Evolutionary conservation across 2,888 invertebrate genomes (phyloP).

Genomic region (Drosophila macrospina): DNA sequence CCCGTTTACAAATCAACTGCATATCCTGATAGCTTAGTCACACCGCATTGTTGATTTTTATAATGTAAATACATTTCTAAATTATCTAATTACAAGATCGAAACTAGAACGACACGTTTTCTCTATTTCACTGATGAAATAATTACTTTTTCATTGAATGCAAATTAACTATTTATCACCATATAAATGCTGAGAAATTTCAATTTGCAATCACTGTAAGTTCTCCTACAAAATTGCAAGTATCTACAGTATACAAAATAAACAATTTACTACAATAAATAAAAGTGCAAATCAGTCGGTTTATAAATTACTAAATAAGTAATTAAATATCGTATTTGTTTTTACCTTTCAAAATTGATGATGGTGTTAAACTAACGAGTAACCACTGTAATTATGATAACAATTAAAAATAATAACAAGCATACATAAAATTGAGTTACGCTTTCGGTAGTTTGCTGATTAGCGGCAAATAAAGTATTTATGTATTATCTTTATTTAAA

Average conservation of each 20-base stretch:
- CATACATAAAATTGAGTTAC: not conserved
- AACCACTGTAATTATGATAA: no score
- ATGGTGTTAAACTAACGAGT: no score
- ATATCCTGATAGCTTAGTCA: constrained; percentile 26
- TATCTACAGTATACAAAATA: not conserved
- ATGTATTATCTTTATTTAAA: constrained; percentile 28
- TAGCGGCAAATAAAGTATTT: constrained; percentile 5
- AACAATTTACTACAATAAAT: not conserved
- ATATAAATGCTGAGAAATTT: not conserved
- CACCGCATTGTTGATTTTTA: not conserved
- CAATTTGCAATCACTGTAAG: not conserved
- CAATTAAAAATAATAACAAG: not conserved
- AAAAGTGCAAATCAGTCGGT: not conserved
- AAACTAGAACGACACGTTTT: not conserved
- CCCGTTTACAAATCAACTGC: constrained; percentile 13
- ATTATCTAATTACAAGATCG: not conserved
- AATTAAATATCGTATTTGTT: no score
- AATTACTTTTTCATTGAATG: not conserved
- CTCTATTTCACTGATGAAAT: not conserved
- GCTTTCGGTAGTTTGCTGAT: constrained; percentile 5
- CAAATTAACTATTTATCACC: not conserved
- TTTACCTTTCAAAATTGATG: no score
- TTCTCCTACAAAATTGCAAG: not conserved
- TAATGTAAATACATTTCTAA: no score
- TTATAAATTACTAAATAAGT: not conserved